phyloP scores from a whole-genome alignment of 2,888 invertebrate genomes.

The Idaea straminata region DNA sequence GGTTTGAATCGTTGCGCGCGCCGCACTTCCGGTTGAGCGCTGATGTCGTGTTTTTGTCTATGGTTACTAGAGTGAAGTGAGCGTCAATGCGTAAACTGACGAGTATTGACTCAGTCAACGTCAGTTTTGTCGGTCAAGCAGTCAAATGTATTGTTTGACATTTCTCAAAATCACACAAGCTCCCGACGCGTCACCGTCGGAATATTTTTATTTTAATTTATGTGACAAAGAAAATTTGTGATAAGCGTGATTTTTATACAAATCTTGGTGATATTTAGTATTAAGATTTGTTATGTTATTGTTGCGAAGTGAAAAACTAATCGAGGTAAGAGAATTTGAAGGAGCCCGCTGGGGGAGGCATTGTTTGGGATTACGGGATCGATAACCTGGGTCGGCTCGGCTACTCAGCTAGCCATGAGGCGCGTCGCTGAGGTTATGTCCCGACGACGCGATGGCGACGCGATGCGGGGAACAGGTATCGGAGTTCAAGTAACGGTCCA shows the following conservation, averaged over 20 bases:
- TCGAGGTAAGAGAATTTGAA: conserved; percentile 67
- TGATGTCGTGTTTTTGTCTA: neutral
- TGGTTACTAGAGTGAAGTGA: neutral
- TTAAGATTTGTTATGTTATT: conserved; percentile 77
- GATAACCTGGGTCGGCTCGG: conserved; percentile 70
- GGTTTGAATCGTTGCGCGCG: neutral
- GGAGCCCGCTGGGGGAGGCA: conserved; percentile 49
- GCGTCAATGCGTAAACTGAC: neutral
- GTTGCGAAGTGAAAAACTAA: conserved; percentile 66
- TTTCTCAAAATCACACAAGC: conserved; percentile 13
- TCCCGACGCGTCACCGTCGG: conserved; percentile 75
- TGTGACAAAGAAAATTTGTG: conserved; percentile 76
- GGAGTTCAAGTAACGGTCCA: conserved; percentile 79
- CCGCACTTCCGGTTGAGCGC: neutral
- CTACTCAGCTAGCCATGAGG: conserved; percentile 67
- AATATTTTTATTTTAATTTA: conserved; percentile 71
- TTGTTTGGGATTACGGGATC: conserved; percentile 78
- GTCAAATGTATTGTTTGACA: conserved; percentile 6
- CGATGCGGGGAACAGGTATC: conserved; percentile 62
- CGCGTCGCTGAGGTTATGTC: conserved; percentile 78
- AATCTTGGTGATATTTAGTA: conserved; percentile 75
- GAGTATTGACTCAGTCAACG: neutral
- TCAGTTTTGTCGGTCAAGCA: neutral
- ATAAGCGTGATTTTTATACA: conserved; percentile 79
- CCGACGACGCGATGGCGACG: conserved; percentile 29